Percentiles rank a stretch among this genome's conserved stretches.
These are phyloP conservation scores for Sebastes steindachneri DNA, from an alignment of 2,797 vertebrate species.

Conservation along the genomic window DNA sequence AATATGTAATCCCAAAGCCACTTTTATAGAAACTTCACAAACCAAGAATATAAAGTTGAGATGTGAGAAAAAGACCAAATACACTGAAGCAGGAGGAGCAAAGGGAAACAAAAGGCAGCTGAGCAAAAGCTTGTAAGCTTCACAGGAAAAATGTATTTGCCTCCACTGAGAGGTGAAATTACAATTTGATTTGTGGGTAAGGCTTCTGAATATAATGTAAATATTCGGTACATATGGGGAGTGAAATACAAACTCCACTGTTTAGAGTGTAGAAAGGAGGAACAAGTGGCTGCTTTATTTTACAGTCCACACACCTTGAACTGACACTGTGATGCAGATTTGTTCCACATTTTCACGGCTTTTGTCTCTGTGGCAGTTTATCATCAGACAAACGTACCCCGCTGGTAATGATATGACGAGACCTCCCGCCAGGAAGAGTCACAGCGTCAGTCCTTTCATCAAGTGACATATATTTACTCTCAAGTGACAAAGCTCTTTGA, in stretches of 20 bases:
- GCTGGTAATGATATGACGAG: not conserved
- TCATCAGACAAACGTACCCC: not conserved
- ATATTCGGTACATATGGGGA: not conserved
- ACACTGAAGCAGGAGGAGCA: not conserved
- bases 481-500: not conserved
- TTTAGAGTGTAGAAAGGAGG: not conserved
- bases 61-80: not conserved
- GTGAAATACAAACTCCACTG: not conserved
- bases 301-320: not conserved
- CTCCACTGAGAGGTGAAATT: not conserved
- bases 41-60: not conserved
- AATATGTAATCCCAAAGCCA: not conserved
- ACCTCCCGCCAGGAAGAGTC: not conserved
- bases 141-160: not conserved
- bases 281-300: not conserved
- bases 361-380: not conserved
- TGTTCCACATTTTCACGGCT: not conserved
- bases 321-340: not conserved
- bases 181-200: not conserved
- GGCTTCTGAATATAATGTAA: not conserved
- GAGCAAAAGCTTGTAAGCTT: not conserved
- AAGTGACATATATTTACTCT: not conserved
- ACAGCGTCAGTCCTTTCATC: not conserved
- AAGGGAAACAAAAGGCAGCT: not conserved
- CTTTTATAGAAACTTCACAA: not conserved